A percentile compares a stretch with the other conserved stretches of the same genome.
Evolutionary conservation across 2,797 vertebrate species (phyloP).

Genomic region (Sebastes glaucus): DNA sequence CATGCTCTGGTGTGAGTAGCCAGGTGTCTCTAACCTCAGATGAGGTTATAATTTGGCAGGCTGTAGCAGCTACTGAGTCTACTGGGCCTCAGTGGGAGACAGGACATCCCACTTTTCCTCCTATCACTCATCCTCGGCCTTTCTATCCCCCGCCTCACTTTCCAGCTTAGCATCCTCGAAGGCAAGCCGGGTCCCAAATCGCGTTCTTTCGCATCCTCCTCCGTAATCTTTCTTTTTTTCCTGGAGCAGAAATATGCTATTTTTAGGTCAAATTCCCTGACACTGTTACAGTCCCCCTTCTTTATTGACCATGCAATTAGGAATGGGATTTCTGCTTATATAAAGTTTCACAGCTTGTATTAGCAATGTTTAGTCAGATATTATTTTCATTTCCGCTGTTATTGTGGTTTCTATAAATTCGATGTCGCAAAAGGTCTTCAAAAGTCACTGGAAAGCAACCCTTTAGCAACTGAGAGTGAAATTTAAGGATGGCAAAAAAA

Average conservation of each 20-base stretch:
- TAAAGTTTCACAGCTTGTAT: constrained; percentile 7
- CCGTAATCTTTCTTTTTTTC: constrained; percentile 4
- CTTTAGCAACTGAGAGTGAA: not conserved
- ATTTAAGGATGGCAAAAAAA: not conserved
- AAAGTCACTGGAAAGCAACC: not conserved
- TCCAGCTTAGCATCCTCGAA: constrained; percentile 52
- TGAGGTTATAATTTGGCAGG: constrained; percentile 80
- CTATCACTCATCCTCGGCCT: constrained; percentile 65
- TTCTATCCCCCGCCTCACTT: constrained; percentile 25
- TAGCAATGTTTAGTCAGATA: constrained; percentile 2
- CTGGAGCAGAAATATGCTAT: constrained; percentile 15
- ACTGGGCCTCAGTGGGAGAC: constrained; percentile 65
- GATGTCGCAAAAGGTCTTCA: not conserved
- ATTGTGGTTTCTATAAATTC: constrained; percentile 8
- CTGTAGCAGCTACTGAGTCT: constrained; percentile 74
- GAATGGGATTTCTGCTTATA: not conserved
- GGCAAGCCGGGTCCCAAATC: constrained; percentile 16
- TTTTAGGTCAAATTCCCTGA: not conserved
- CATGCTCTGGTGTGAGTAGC: constrained; percentile 73
- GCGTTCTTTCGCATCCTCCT: constrained; percentile 18
- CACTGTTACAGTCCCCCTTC: not conserved
- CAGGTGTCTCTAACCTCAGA: constrained; percentile 73
- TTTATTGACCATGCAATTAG: constrained; percentile 1
- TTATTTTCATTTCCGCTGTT: not conserved
- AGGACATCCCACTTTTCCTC: constrained; percentile 70